phyloP scores from a whole-genome alignment of 2,888 invertebrate genomes.

The Polymixis flavicincta region DNA sequence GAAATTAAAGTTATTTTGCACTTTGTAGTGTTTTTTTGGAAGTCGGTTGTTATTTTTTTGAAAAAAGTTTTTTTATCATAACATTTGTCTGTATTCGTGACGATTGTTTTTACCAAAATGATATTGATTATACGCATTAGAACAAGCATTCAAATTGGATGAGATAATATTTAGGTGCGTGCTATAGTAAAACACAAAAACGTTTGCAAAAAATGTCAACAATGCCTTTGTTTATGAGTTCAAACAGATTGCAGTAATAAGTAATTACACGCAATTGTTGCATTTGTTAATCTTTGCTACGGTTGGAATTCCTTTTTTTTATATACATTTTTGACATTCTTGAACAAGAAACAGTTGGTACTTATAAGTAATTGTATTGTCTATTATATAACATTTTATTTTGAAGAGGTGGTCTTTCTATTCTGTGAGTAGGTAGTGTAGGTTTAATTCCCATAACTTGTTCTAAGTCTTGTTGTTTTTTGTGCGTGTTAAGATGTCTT shows the following conservation, averaged over 20 bases:
- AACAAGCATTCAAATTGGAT: conserved; percentile 29
- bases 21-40: too few relatives aligned
- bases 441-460: not conserved
- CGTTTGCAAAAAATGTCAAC: conserved; percentile 51
- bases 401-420: too few relatives aligned
- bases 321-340: not conserved
- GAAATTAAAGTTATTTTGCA: too few relatives aligned
- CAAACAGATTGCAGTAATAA: conserved; percentile 11
- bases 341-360: not conserved
- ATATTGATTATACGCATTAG: conserved; percentile 9
- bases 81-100: not conserved
- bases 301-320: not conserved
- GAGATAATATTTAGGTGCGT: conserved; percentile 22
- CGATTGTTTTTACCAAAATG: not conserved
- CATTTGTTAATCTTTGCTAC: conserved; percentile 7
- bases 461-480: not conserved
- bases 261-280: conserved; percentile 35
- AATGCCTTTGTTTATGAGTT: conserved; percentile 49
- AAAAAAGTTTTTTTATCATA: too few relatives aligned
- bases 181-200: conserved; percentile 26
- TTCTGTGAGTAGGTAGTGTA: too few relatives aligned
- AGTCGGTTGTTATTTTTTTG: too few relatives aligned
- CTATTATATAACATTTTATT: too few relatives aligned
- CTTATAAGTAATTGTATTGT: not conserved
- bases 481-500: not conserved